Evolutionary conservation across 2,888 invertebrate species (phyloP), one percentile per base, ranked within the genome.

Genomic region (Diaprepes abbreviatus): DNA sequence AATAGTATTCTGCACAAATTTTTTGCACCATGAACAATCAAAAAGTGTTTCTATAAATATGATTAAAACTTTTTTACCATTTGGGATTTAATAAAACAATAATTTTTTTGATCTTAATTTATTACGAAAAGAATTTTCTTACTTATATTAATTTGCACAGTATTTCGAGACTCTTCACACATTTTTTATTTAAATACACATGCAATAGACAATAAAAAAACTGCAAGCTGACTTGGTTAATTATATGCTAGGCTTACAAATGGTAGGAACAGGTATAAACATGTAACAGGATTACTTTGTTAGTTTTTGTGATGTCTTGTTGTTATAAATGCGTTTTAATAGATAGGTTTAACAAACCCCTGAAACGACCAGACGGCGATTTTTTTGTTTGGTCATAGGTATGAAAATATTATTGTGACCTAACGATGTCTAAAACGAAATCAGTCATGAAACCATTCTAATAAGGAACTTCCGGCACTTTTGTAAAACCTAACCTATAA

Each of bases 101-200:
- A n/a, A 35, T 33, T 19, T 28, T 59, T 43, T 59, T 31, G 4
- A 59, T 16, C 24, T 45, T 12, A 45, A 43, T 59, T 59, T 43
- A 43, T 54, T 59, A 59, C 16, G 59, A 59, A 59, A 43, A 17
- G 31, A 59, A 59, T 45, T n/a, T n/a, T n/a, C 35, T 38, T 10
- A 57, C 33, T 58, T 38, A n/a, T 45, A 38, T 17, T 31, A 59
- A 31, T 24, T 31, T 33, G 3, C 33, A 43, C 16, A 38, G 24
- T 59, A 59, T 43, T 45, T 43, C 43, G 28, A 43, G 43, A 59
- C 31, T 45, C 43, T 12, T 16, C 14, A 16, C 45, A 59, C 28
- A 16, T 45, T 5, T 50, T 28, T 14, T 28, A 4, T 24, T 24
- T 24, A n/a, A 16, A 50, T 50, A 28, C 7, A 50, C 28, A 50